phyloP scores from a whole-genome alignment of 92 coral and sea anemone genomes.

The Pocillopora grandis region DNA sequence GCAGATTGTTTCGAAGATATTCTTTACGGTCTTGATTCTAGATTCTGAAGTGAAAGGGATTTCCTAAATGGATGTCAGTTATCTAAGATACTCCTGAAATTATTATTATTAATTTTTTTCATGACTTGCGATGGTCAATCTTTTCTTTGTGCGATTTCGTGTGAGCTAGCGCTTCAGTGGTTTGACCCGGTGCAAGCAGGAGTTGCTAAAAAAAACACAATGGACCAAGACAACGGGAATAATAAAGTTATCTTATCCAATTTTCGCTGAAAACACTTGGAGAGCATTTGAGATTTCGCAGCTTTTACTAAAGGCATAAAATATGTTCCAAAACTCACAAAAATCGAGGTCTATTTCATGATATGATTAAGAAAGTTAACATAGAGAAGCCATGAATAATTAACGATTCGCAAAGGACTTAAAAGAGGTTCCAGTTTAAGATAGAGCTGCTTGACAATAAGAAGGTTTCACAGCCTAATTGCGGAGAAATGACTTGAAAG shows the following conservation, averaged over 20 bases:
- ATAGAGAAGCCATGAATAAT: conserved; percentile 27
- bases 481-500: neutral
- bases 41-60: no score
- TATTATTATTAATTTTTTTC: neutral
- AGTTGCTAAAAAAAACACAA: neutral
- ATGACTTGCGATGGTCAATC: neutral
- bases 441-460: neutral
- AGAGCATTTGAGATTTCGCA: neutral
- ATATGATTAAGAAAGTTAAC: neutral
- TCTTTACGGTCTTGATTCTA: no score
- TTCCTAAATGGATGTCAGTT: no score
- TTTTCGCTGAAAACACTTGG: no score
- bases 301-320: neutral
- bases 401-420: conserved; percentile 16
- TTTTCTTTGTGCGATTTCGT: neutral
- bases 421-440: conserved; percentile 12
- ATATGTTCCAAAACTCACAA: neutral
- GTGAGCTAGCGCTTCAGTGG: neutral
- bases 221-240: neutral
- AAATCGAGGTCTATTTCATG: neutral
- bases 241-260: neutral
- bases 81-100: no score
- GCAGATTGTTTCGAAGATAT: no score
- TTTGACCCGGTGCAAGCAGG: neutral
- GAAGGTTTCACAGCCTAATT: neutral